Evolutionary conservation across 2,888 invertebrate species (phyloP).

Genomic region (Melangyna quadrimaculata): DNA sequence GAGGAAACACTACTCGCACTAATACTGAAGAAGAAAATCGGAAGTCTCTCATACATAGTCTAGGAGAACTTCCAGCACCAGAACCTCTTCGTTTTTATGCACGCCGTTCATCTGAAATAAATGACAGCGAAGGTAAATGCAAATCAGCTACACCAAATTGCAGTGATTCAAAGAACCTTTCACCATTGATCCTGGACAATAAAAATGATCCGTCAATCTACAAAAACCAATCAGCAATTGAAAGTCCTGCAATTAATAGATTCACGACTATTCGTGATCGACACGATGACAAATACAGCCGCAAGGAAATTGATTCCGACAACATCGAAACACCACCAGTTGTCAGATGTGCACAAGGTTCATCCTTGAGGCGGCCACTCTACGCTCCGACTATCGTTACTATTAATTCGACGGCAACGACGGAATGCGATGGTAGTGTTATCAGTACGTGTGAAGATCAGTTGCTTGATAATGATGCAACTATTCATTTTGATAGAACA

Average conservation of each 20-base stretch:
- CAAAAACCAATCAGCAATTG: constrained; percentile 65
- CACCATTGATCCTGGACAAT: constrained; percentile 47
- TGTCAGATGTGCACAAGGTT: constrained; percentile 84
- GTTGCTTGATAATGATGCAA: constrained; percentile 80
- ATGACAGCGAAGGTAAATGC: constrained; percentile 56
- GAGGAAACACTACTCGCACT: constrained; percentile 82
- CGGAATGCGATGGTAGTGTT: constrained; percentile 74
- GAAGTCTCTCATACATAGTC: constrained; percentile 83
- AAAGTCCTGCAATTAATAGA: constrained; percentile 73
- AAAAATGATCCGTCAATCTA: constrained; percentile 39
- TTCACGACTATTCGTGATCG: constrained; percentile 75
- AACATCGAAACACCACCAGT: constrained; percentile 95
- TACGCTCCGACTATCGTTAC: constrained; percentile 75
- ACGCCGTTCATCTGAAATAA: constrained; percentile 81
- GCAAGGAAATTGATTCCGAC: constrained; percentile 93
- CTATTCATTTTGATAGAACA: constrained; percentile 91
- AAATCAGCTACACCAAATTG: constrained; percentile 53
- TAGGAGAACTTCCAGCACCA: constrained; percentile 82
- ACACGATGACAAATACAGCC: constrained; percentile 82
- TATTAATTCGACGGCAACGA: constrained; percentile 67
- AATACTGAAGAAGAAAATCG: constrained; percentile 85
- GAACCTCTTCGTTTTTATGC: constrained; percentile 85
- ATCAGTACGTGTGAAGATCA: constrained; percentile 79
- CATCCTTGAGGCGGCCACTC: constrained; percentile 34
- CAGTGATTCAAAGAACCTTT: constrained; percentile 38